These are phyloP conservation scores for Macrocentrus cingulum DNA, from an alignment of 1,140 invertebrate genomes.

Conservation along the genomic window DNA sequence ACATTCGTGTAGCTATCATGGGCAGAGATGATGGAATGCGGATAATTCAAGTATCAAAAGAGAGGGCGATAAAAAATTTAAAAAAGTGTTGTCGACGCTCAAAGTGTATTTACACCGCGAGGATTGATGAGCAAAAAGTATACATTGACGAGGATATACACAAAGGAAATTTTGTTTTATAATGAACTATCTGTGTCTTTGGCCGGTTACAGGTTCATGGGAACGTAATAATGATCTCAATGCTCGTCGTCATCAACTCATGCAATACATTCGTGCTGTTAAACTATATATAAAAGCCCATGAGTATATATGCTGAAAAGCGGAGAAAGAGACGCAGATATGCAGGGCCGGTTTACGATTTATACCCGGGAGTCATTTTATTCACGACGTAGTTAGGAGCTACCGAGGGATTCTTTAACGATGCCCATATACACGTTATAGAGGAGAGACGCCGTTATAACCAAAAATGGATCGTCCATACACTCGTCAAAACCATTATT, in stretches of 20 bases:
- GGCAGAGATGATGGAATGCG: background rate
- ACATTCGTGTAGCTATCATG: background rate
- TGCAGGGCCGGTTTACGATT: constrained; percentile 26
- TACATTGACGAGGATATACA: background rate
- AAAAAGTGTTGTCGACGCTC: no score
- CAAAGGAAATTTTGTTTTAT: background rate
- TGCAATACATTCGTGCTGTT: background rate
- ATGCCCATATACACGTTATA: constrained; percentile 24
- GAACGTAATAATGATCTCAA: constrained; percentile 29
- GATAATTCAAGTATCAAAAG: background rate
- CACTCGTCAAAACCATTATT: constrained; percentile 23
- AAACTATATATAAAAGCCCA: background rate
- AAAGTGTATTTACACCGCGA: background rate
- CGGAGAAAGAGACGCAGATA: background rate
- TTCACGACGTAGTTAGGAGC: constrained; percentile 29
- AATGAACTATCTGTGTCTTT: background rate
- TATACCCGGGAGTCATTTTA: constrained; percentile 27
- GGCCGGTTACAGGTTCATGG: constrained; percentile 1
- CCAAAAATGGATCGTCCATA: constrained; percentile 19
- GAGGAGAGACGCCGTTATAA: constrained; percentile 2
- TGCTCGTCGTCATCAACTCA: constrained; percentile 21
- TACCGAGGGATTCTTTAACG: constrained; percentile 25
- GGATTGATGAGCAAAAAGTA: background rate
- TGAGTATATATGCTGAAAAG: background rate
- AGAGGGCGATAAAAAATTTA: no score